Evolutionary conservation across 2,113 vertebrate species (phyloP).

Genomic region (Dicaeum eximium): DNA sequence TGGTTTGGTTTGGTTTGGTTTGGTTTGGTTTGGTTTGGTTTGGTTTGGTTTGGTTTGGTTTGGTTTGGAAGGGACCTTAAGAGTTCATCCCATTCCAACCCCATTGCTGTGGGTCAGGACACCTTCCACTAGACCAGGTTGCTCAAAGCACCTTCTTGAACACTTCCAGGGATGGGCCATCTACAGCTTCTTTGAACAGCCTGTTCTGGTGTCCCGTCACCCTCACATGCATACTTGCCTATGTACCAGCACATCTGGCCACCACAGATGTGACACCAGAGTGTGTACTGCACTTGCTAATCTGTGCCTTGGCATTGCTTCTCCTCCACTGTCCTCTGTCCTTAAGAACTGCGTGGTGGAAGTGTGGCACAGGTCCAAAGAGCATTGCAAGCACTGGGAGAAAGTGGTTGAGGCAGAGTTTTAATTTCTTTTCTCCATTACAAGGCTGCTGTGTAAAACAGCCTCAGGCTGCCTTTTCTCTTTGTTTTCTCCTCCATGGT

Average conservation of each 20-base stretch:
- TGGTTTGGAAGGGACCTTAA: no score
- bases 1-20: neutral
- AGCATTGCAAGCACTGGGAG: neutral
- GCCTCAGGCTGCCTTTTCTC: neutral
- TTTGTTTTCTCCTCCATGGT: neutral
- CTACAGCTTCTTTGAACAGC: neutral
- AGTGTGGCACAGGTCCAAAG: neutral
- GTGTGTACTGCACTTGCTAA: neutral
- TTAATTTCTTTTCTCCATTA: neutral
- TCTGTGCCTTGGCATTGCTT: neutral
- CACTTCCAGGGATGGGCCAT: neutral
- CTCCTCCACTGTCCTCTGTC: neutral
- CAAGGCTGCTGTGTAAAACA: neutral
- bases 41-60: no score
- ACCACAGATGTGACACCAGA: neutral
- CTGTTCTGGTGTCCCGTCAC: neutral
- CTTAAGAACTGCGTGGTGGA: neutral
- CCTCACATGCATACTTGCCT: neutral
- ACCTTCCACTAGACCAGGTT: neutral
- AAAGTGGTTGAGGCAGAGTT: neutral
- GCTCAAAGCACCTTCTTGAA: neutral
- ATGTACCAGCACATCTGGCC: neutral
- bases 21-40: no score
- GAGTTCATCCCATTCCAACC: neutral
- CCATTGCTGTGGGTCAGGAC: rapidly evolving